Evolutionary conservation across 2,113 vertebrate genomes (phyloP).

Genomic region (Caretta caretta): DNA sequence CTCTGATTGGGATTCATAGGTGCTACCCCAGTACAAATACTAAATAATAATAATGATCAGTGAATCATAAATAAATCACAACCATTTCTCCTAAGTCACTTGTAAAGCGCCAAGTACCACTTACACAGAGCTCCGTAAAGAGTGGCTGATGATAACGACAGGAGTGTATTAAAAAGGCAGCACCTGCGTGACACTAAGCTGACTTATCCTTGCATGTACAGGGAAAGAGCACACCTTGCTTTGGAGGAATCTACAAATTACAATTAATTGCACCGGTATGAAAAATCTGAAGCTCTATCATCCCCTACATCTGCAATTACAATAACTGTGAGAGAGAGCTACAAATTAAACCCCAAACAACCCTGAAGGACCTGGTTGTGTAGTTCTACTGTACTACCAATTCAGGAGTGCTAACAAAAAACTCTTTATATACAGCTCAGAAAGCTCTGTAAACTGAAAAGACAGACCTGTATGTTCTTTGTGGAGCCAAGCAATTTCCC

Average conservation of each 20-base stretch:
- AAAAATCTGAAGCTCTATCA: conserved; percentile 30
- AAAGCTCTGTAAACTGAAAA: conserved; percentile 60
- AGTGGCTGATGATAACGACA: neutral
- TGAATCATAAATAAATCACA: neutral
- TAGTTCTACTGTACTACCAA: neutral
- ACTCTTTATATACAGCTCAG: conserved; percentile 55
- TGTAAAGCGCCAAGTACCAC: neutral
- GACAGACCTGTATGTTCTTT: conserved; percentile 51
- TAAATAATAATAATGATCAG: neutral
- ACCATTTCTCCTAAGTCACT: neutral
- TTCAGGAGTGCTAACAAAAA: conserved; percentile 63
- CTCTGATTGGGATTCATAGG: neutral
- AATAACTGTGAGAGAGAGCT: conserved; percentile 47
- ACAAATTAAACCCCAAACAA: neutral
- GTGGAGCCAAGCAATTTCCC: conserved; percentile 71
- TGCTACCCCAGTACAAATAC: neutral
- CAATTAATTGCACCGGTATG: neutral
- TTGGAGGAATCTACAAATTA: neutral
- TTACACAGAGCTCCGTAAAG: neutral
- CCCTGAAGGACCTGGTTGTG: conserved; percentile 56
- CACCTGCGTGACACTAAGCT: neutral
- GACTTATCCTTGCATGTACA: neutral
- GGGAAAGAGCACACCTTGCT: neutral
- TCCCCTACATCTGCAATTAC: conserved; percentile 28
- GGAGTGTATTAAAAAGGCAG: neutral